Evolutionary conservation across 2,797 vertebrate genomes (phyloP).

Genomic region (Tauraco hartlaubi): DNA sequence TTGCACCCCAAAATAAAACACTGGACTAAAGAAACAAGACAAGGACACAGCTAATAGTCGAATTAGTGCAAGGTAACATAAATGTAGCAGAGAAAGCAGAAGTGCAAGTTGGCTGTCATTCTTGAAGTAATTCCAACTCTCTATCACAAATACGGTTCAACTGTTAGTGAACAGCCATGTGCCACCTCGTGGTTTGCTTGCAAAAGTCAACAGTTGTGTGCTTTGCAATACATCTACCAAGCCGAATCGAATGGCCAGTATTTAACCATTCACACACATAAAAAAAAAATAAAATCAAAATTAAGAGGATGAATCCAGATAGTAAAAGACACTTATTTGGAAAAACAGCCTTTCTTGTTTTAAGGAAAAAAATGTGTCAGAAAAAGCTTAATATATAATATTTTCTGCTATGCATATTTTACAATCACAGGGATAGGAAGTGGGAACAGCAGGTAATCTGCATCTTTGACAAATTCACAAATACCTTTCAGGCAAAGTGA

Average conservation of each 20-base stretch:
- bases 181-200: slow-evolving; percentile 23
- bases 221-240: neutral
- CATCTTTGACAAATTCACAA: neutral
- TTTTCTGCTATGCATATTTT: neutral
- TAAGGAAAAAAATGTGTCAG: neutral
- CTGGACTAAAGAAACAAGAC: slow-evolving; percentile 22
- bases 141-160: neutral
- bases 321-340: neutral
- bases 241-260: neutral
- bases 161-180: neutral
- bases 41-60: neutral
- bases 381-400: neutral
- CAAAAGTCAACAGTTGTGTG: neutral
- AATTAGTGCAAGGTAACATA: slow-evolving; percentile 6
- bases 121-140: neutral
- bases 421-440: neutral
- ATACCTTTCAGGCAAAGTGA: neutral
- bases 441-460: neutral
- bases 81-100: slow-evolving; percentile 8
- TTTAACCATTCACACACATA: neutral
- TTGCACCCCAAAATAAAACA: slow-evolving; percentile 57
- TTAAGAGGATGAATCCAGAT: neutral
- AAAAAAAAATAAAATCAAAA: neutral
- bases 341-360: neutral
- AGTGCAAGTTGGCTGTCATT: slow-evolving; percentile 48